phyloP scores from a whole-genome alignment of 2,113 vertebrate species.

The Tychaedon coryphoeus region DNA sequence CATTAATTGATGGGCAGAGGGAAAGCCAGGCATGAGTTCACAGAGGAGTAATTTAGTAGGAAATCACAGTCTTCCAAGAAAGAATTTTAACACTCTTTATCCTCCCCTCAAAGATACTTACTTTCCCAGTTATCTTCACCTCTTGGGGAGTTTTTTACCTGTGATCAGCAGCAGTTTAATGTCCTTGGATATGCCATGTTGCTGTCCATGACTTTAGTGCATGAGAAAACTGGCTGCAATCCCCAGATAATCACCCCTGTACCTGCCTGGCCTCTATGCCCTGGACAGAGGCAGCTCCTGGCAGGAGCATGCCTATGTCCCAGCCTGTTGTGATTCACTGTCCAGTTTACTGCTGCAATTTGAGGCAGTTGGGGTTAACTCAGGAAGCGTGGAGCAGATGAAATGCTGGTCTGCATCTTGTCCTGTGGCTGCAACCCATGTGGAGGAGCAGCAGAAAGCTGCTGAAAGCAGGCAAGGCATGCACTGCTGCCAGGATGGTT shows the following conservation, averaged over 20 bases:
- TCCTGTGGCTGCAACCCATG: rapidly evolving
- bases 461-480: rapidly evolving
- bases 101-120: not conserved
- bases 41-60: not conserved
- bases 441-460: not conserved
- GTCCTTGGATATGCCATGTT: not conserved
- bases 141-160: not conserved
- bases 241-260: rapidly evolving
- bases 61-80: not conserved
- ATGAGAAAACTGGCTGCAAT: rapidly evolving
- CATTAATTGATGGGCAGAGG: not conserved
- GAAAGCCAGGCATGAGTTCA: not conserved
- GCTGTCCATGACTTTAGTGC: rapidly evolving
- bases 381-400: rapidly evolving
- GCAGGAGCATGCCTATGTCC: not conserved
- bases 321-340: not conserved
- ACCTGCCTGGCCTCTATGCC: not conserved
- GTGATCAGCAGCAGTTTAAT: not conserved
- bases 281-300: not conserved
- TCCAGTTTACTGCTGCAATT: not conserved
- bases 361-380: not conserved
- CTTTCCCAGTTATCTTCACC: not conserved
- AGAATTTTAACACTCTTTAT: not conserved
- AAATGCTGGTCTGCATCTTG: not conserved
- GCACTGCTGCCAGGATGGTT: rapidly evolving